Base-by-base conservation (phyloP, 2,113 vertebrate genomes). In the Euleptes europaea region DNA sequence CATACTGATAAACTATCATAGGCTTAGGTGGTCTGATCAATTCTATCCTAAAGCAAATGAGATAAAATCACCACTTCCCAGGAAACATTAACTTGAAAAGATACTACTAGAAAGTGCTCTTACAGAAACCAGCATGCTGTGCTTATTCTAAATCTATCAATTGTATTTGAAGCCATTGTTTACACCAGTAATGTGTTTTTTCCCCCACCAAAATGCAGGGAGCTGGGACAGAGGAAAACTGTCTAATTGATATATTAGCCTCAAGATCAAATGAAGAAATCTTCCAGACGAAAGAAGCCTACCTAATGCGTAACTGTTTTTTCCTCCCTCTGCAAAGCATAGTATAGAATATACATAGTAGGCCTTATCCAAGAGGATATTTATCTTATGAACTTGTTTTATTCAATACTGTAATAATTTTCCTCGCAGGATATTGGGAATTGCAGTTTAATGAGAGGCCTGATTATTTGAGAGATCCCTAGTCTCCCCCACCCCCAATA, bases 231-330 rank as follows among this genome's bases (percentile, higher is more conserved):
- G 95, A 97, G 78, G 96, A 97, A 93, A 96, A 95, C 2, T 97
- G 96, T 67, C 93, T 97, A 57, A 97, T 96, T 91, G 96, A 97
- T 81, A 97, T 97, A 94, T 85, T 97, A 92, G 95, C 96, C 75
- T 97, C 96, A 51, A 96, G 97, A 95, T 95, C 97, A 94, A 97
- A 96, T 42, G 93, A 81, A 84, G 96, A 97, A 90, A 96, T 97
- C 90, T 96, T 96, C 92, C 96, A 96, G 85, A 94, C 97, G 89
- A 95, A 94, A 94, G 96, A 96, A 95, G 95, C 94, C 88, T 97
- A 97, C 90, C 75, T 82, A 90, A 95, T 95, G 92, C 93, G 96
- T 97, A 97, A 96, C 84, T 13, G 9, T 47, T 74, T 76, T 54
- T 33, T 49, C 40, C 60, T 19, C 31, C 35, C 38, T 31, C 15